A percentile compares a stretch with the other conserved stretches of the same genome.
Evolutionary conservation across 2,797 vertebrate genomes (phyloP).

Genomic region (Acipenser transmontanus): DNA sequence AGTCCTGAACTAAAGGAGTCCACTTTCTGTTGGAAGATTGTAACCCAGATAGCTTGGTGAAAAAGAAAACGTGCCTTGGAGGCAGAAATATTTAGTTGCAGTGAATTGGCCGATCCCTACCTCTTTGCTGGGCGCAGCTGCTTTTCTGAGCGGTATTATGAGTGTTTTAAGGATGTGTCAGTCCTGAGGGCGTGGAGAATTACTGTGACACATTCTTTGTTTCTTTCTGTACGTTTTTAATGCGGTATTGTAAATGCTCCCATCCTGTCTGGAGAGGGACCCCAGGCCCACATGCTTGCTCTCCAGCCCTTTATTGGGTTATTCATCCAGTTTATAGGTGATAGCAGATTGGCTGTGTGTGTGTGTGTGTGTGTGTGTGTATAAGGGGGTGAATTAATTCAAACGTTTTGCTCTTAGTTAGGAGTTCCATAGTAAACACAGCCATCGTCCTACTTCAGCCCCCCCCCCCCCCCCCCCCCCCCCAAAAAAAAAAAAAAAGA

Average conservation of each 20-base stretch:
- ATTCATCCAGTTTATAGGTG: no score
- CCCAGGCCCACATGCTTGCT: constrained; percentile 40
- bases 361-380: constrained; percentile 3
- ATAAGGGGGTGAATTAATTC: constrained; percentile 33
- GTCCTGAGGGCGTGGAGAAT: constrained; percentile 26
- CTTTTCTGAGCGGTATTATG: constrained; percentile 1
- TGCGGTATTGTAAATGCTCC: constrained; percentile 13
- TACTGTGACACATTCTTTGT: constrained; percentile 19
- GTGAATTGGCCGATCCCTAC: not conserved
- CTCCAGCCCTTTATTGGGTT: no score
- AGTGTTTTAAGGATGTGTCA: not conserved
- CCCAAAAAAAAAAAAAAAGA: no score
- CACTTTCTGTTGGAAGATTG: no score
- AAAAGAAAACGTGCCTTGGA: not conserved
- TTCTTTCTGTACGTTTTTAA: not conserved
- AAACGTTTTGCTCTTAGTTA: no score
- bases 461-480: no score
- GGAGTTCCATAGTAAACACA: no score
- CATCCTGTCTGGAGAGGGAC: constrained; percentile 5
- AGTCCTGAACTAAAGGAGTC: no score
- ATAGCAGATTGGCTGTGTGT: no score
- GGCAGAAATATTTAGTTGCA: constrained; percentile 6
- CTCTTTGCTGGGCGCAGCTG: constrained; percentile 9
- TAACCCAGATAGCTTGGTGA: no score
- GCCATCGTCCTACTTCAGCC: no score